Percentiles rank a stretch among this genome's conserved stretches.
Evolutionary conservation across 1,140 invertebrate species (phyloP).

Genomic region (Ctenoplectra terminalis): DNA sequence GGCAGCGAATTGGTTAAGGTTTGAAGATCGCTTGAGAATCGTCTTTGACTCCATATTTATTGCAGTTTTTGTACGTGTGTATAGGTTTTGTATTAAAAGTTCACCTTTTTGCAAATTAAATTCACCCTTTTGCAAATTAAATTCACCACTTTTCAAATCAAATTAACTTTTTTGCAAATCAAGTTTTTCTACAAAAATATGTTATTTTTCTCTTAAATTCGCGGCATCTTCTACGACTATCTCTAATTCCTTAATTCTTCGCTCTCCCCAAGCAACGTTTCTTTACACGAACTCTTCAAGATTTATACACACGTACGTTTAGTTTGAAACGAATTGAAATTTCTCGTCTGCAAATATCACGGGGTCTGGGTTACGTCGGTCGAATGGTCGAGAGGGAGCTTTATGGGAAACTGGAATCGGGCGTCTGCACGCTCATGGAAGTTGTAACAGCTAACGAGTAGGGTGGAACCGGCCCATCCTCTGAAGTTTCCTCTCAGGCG

Average conservation of each 20-base stretch:
- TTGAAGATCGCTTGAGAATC: no score
- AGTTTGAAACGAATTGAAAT: neutral
- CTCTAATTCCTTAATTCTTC: neutral
- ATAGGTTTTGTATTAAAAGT: no score
- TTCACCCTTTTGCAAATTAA: no score
- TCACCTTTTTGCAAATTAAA: no score
- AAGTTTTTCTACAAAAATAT: no score
- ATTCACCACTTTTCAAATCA: no score
- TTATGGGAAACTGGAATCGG: constrained; percentile 14
- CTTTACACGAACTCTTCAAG: neutral
- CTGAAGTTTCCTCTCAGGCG: constrained; percentile 8
- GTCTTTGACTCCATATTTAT: no score
- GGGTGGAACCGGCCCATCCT: constrained; percentile 5
- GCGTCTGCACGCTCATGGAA: neutral
- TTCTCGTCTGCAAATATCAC: neutral
- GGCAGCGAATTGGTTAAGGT: no score
- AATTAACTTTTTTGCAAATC: no score
- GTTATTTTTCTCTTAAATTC: no score
- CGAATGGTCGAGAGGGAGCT: constrained; percentile 9
- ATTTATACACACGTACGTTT: neutral
- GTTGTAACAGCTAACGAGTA: constrained; percentile 43
- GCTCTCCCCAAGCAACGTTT: neutral
- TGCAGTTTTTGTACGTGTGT: no score
- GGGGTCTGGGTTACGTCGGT: neutral
- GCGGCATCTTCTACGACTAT: neutral